Conservation (phyloP, 2,888 invertebrate genomes). For the Temnothorax ravouxi region DNA sequence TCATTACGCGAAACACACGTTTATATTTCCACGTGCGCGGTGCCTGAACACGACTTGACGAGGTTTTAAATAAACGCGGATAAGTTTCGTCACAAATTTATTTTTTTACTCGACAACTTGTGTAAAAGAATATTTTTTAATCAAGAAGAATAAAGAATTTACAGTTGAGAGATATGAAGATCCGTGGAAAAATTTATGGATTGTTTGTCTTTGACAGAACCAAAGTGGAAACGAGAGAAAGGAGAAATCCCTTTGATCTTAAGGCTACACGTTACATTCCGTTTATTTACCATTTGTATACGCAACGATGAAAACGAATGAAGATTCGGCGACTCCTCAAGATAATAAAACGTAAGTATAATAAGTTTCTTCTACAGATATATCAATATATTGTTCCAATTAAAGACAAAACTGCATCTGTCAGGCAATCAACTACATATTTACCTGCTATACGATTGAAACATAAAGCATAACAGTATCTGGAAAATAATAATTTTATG, state of each 20-base stretch:
- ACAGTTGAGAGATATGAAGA: not conserved
- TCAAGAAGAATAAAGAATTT: not conserved
- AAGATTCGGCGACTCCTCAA: conserved; percentile 52
- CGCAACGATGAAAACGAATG: conserved; percentile 65
- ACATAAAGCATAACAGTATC: not conserved
- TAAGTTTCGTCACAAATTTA: not conserved
- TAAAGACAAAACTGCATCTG: not conserved
- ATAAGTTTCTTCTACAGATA: not conserved
- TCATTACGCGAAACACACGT: not conserved
- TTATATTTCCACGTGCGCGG: not conserved
- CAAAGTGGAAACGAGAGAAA: not conserved
- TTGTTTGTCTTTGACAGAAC: not conserved
- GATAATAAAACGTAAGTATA: conserved; percentile 55
- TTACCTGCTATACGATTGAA: not conserved
- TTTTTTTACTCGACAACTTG: not conserved
- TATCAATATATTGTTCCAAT: not conserved
- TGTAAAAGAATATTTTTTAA: not conserved
- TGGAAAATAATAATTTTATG: conserved; percentile 5
- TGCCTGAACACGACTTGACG: not conserved
- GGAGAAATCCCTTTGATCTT: conserved; percentile 6
- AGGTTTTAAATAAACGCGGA: not conserved
- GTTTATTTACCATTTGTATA: conserved; percentile 13
- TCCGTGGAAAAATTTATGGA: not conserved
- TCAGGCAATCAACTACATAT: not conserved
- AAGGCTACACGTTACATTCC: conserved; percentile 11